Conservation (phyloP, 2,797 vertebrate genomes). For the Brachyrhaphis roseni region DNA sequence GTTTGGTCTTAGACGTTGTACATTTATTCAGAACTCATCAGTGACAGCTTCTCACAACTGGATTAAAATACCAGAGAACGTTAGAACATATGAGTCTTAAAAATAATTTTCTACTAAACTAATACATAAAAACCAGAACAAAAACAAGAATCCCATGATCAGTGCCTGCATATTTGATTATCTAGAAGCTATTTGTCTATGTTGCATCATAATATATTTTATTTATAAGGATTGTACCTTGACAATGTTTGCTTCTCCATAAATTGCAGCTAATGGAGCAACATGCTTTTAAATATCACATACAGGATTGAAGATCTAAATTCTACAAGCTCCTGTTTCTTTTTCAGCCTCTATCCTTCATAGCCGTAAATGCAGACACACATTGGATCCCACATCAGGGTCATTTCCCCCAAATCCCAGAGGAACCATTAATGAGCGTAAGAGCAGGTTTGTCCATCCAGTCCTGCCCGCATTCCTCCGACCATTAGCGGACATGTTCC, state of each 20-base stretch:
- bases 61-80: too few relatives aligned
- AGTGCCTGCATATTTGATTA: too few relatives aligned
- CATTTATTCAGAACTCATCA: too few relatives aligned
- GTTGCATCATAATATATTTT: too few relatives aligned
- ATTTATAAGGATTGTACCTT: too few relatives aligned
- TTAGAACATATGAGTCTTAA: too few relatives aligned
- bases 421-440: conserved; percentile 58
- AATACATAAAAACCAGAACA: too few relatives aligned
- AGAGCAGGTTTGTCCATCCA: conserved; percentile 62
- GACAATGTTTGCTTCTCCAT: conserved; percentile 16
- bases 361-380: conserved; percentile 29
- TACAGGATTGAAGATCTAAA: conserved; percentile 19
- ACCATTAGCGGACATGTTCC: conserved; percentile 62
- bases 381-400: conserved; percentile 42
- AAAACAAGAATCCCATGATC: too few relatives aligned
- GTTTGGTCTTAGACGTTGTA: too few relatives aligned
- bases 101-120: too few relatives aligned
- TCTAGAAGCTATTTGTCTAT: too few relatives aligned
- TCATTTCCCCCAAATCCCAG: conserved; percentile 45
- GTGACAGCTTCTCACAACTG: too few relatives aligned
- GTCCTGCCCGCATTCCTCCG: conserved; percentile 48
- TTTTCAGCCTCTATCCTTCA: conserved; percentile 1
- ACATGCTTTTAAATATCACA: conserved; percentile 23
- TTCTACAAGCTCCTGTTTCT: conserved; percentile 6
- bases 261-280: conserved; percentile 59